phyloP scores from a whole-genome alignment of 1,140 invertebrate species.

The Scylla paramamosain region DNA sequence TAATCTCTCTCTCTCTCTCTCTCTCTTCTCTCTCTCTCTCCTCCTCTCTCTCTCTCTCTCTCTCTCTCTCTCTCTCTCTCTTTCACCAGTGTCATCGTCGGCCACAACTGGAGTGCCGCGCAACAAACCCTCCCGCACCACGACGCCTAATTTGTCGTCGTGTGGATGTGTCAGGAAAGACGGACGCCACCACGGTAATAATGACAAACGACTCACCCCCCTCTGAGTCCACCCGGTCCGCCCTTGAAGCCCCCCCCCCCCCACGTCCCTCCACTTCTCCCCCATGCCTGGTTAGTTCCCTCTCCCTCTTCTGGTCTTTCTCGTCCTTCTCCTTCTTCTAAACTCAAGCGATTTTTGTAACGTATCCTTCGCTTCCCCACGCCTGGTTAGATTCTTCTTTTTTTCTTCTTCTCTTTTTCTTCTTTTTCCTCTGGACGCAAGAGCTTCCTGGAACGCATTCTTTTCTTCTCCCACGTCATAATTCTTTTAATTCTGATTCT shows the following conservation, averaged over 20 bases:
- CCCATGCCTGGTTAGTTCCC: background rate
- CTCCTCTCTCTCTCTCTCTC: too few species aligned
- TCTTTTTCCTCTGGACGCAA: too few species aligned
- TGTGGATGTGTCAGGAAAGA: conserved; percentile 48
- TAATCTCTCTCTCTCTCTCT: too few species aligned
- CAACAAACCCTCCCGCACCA: background rate
- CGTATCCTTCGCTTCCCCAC: too few species aligned
- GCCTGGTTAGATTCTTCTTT: too few species aligned
- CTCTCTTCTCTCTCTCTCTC: too few species aligned
- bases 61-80: too few species aligned
- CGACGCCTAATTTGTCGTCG: conserved; percentile 36
- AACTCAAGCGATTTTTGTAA: background rate
- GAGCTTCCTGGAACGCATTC: too few species aligned
- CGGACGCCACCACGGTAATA: conserved; percentile 49
- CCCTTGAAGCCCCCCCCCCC: background rate
- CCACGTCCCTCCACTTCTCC: background rate
- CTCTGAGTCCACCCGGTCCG: conserved; percentile 24
- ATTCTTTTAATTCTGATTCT: too few species aligned
- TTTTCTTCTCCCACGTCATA: too few species aligned
- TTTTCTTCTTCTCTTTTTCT: background rate
- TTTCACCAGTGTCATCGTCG: background rate
- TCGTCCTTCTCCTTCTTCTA: background rate
- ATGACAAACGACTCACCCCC: conserved; percentile 64
- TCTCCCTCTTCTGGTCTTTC: background rate
- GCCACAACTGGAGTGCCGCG: too few species aligned